Base-by-base conservation (phyloP, 2,888 invertebrate species). In the Odontothrips loti region DNA sequence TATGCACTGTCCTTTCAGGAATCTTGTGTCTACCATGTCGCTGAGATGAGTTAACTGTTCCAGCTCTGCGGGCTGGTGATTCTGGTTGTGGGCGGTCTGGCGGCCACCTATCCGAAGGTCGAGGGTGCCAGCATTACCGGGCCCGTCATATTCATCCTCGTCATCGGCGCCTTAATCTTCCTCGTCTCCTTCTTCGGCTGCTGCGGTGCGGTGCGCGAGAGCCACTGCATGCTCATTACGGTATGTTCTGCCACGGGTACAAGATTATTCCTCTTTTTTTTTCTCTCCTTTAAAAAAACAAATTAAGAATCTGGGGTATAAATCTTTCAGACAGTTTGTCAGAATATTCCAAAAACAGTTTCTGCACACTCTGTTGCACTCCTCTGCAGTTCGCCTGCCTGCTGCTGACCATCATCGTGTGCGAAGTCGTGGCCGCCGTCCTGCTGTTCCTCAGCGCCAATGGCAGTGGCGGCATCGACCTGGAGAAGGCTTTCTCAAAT, bases 131-230 rank as follows among this genome's bases (percentile, higher is more conserved):
- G 92, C 86, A n/a, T n/a, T n/a, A n/a, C n/a, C n/a, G n/a, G n/a
- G n/a, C n/a, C 94, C 0, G 96, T 97, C 0, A 91, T 95, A n/a
- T 90, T 97, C 80, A 90, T 98, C 84, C 96, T 98, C 85, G 90
- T 95, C 81, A 93, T 96, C 12, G 97, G 97, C 23, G 90, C 93
- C 29, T 90, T 96, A 82, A 94, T 97, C 85, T 96, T 97, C 87
- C 89, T 97, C 81, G 94, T 97, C 20, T 96, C 97, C 80, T 97
- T 97, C 91, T 93, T 98, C 85, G 98, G 97, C 84, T 98, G 97
- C 89, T 98, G 97, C 85, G 98, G 98, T 43, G 97, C 98, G 20
- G 91, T 95, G 81, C 95, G 95, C 86, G 97, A 98, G 88, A 97
- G 95, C 88, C 95, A 96, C 86, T 96, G 96, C 90, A 96, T 98